Base-by-base conservation (phyloP, 2,113 vertebrate species). In the Corythornis vintsioides region DNA sequence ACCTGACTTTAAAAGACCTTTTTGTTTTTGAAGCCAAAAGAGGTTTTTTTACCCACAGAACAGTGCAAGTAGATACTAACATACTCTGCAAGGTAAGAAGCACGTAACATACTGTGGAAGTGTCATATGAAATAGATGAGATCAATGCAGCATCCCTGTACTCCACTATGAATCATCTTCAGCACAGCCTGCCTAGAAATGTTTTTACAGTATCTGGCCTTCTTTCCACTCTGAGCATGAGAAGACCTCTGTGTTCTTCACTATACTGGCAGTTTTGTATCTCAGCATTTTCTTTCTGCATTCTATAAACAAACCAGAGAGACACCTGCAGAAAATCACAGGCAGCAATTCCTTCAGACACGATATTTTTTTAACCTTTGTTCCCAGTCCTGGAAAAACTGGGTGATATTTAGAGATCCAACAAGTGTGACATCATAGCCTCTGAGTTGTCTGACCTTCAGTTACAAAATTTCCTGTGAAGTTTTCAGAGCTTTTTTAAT, bases 211-310 rank as follows among this genome's bases (percentile, higher is more conserved):
- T 57, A 25, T 35, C 64, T 67, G 63, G 10, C 35, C 35, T 33
- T 25, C 8, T 56, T 38, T 55, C 21, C 8, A 2, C 1, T 25
- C 1, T 24, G 7, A 83, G 13, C n/a, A 26, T 2, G 3, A 20
- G 16, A 69, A 83, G 55, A 73, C 22, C 7, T 79, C 45, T 55
- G 40, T 57, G 22, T 31, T 63, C 42, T 63, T 55, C 9, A 16
- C 20, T 72, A 10, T 50, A 1, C 29, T 83, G 53, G 29, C 65
- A 43, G 12, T 38, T 80, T 89, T 65, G 13, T 63, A 85, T 67
- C 19, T 72, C 28, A 72, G 11, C 42, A 25, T 67, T 52, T 22
- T 71, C 43, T 43, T 28, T 78, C 8, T 82, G 33, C 13, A 38
- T 61, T 19, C 63, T 60, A 11, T 45, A 53, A 92, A 38, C 13